These are phyloP conservation scores for Agriopis marginaria DNA, from an alignment of 2,888 invertebrate genomes.

Conservation along the genomic window DNA sequence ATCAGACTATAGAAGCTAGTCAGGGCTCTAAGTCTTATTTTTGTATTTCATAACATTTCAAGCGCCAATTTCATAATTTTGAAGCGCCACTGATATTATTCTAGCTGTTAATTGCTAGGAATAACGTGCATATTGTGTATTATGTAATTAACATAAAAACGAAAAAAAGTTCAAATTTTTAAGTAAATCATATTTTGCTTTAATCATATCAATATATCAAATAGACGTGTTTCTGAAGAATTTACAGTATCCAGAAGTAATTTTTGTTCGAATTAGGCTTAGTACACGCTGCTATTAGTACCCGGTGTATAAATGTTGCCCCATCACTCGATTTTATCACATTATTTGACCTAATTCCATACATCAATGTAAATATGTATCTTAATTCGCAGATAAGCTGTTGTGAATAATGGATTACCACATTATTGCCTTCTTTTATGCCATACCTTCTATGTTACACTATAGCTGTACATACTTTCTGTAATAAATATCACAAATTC, in stretches of 20 bases:
- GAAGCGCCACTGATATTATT: slow-evolving; percentile 16
- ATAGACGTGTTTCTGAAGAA: background rate
- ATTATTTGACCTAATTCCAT: slow-evolving; percentile 26
- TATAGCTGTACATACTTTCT: slow-evolving; percentile 14
- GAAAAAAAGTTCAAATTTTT: background rate
- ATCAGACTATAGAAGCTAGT: slow-evolving; percentile 56
- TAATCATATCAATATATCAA: no score
- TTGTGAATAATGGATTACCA: slow-evolving; percentile 26
- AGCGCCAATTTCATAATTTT: slow-evolving; percentile 21
- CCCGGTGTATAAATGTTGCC: slow-evolving; percentile 7
- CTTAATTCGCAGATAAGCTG: slow-evolving; percentile 30
- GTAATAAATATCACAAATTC: slow-evolving; percentile 7
- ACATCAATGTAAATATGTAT: slow-evolving; percentile 36
- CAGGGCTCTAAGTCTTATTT: slow-evolving; percentile 67
- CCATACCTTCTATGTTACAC: slow-evolving; percentile 22
- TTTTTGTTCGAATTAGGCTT: background rate
- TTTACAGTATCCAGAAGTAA: background rate
- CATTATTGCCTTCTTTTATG: slow-evolving; percentile 14
- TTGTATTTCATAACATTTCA: slow-evolving; percentile 42
- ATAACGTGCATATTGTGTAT: slow-evolving; percentile 47
- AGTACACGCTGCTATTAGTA: background rate
- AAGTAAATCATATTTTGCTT: background rate
- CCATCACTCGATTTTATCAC: slow-evolving; percentile 36
- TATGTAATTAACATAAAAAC: slow-evolving; percentile 31
- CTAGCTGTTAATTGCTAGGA: slow-evolving; percentile 3